Evolutionary conservation across 2,797 vertebrate species (phyloP).

Genomic region (Chaetophractus vellerosus): DNA sequence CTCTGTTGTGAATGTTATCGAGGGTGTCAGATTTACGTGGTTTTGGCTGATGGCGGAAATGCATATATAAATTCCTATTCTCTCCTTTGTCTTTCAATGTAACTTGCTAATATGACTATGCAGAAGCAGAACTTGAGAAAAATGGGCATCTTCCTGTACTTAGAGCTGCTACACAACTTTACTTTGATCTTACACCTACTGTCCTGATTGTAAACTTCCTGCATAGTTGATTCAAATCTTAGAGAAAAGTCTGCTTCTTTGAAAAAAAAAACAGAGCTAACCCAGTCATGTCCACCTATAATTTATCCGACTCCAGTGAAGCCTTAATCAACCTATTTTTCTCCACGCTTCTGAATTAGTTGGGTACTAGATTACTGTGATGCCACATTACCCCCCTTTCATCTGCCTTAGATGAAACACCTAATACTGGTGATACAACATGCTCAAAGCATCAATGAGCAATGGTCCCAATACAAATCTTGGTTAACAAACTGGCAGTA

Average conservation of each 20-base stretch:
- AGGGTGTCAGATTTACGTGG: neutral
- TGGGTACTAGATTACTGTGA: conserved; percentile 17
- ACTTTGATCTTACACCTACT: conserved; percentile 12
- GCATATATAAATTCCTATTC: neutral
- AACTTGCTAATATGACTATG: neutral
- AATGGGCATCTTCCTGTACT: neutral
- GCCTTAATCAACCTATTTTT: conserved; percentile 58
- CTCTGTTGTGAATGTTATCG: neutral
- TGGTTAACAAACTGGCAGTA: conserved; percentile 43
- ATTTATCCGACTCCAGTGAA: conserved; percentile 46
- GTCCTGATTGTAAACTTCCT: neutral
- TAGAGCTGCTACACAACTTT: neutral
- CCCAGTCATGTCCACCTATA: neutral
- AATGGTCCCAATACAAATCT: conserved; percentile 35
- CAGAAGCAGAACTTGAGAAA: conserved; percentile 32
- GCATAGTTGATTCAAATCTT: conserved; percentile 55
- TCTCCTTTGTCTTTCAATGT: neutral
- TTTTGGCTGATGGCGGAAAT: conserved; percentile 15
- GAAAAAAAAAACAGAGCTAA: neutral
- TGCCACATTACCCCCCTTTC: conserved; percentile 29
- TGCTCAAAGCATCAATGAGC: conserved; percentile 49
- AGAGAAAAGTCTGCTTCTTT: conserved; percentile 55
- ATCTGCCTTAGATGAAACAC: conserved; percentile 31
- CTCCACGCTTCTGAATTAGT: conserved; percentile 11
- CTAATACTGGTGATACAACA: neutral